Conservation (phyloP, 23 tunicate genomes). For the Halocynthia aurantium region DNA sequence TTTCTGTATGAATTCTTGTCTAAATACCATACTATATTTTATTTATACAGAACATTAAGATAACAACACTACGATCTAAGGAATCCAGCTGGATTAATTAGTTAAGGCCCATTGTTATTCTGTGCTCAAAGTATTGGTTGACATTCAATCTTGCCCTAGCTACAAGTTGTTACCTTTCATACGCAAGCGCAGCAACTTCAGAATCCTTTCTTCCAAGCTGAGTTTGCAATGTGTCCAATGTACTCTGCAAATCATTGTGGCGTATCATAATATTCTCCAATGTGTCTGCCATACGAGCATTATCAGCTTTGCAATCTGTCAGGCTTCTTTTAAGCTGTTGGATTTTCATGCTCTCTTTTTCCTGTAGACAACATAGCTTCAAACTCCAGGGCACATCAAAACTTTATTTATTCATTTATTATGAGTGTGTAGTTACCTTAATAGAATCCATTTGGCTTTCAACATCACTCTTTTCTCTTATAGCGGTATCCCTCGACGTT, state of each 20-base stretch:
- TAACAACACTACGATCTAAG: too few species aligned
- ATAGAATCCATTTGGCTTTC: slow-evolving; percentile 45
- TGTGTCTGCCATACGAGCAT: slow-evolving; percentile 58
- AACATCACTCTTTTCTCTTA: slow-evolving; percentile 55
- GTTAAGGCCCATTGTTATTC: too few species aligned
- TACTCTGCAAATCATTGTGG: slow-evolving; percentile 48
- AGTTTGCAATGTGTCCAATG: slow-evolving; percentile 41
- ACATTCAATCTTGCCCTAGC: too few species aligned
- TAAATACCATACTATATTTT: neutral
- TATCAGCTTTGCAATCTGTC: slow-evolving; percentile 58
- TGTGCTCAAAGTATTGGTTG: too few species aligned
- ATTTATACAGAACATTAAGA: too few species aligned
- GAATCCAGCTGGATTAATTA: too few species aligned
- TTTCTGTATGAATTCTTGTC: slow-evolving; percentile 30
- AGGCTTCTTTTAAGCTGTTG: slow-evolving; percentile 45
- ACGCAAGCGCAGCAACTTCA: slow-evolving; percentile 31
- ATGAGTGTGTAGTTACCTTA: slow-evolving; percentile 26
- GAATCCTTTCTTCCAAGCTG: slow-evolving; percentile 83
- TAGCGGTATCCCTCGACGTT: slow-evolving; percentile 63
- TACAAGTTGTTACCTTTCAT: slow-evolving; percentile 46
- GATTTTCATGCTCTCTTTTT: slow-evolving; percentile 47
- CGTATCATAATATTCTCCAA: slow-evolving; percentile 48
- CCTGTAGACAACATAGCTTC: slow-evolving; percentile 34
- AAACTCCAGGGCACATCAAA: neutral
- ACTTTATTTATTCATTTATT: neutral